These are phyloP conservation scores for Otolemur garnettii DNA, from an alignment of 2,113 vertebrate genomes.

Conservation along the genomic window DNA sequence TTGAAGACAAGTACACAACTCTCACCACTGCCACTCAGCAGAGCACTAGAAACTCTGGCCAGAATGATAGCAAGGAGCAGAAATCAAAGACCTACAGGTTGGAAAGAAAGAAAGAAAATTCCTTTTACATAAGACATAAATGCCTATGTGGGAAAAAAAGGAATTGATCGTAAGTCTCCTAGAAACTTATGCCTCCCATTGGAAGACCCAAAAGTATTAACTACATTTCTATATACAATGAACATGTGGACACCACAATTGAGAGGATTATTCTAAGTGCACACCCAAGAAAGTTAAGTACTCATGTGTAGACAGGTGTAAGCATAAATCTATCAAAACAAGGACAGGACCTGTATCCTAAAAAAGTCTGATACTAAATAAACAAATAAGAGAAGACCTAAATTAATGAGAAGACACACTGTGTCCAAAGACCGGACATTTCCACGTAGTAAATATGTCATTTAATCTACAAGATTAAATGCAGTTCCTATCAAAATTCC, in stretches of 20 bases:
- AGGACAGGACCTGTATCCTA: no score
- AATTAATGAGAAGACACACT: not conserved
- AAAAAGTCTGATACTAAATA: not conserved
- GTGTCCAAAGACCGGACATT: not conserved
- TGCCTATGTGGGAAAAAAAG: not conserved
- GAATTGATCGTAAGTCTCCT: not conserved
- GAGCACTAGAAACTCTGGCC: not conserved
- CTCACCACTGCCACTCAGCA: fast-evolving
- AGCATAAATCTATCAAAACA: not conserved
- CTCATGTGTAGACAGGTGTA: not conserved
- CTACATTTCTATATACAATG: not conserved
- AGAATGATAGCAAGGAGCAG: not conserved
- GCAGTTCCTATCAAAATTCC: not conserved
- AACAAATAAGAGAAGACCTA: not conserved
- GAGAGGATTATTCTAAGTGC: not conserved
- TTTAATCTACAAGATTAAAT: no score
- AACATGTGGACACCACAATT: not conserved
- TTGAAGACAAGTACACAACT: not conserved
- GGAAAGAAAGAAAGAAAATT: not conserved
- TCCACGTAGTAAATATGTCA: not conserved
- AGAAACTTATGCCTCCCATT: not conserved
- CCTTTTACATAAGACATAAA: not conserved
- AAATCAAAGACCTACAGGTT: not conserved
- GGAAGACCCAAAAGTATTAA: not conserved
- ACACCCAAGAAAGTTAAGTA: not conserved